A percentile compares a stretch with the other conserved stretches of the same genome.
These are phyloP conservation scores for Aleiodes alternator DNA, from an alignment of 2,888 invertebrate genomes.

Conservation along the genomic window DNA sequence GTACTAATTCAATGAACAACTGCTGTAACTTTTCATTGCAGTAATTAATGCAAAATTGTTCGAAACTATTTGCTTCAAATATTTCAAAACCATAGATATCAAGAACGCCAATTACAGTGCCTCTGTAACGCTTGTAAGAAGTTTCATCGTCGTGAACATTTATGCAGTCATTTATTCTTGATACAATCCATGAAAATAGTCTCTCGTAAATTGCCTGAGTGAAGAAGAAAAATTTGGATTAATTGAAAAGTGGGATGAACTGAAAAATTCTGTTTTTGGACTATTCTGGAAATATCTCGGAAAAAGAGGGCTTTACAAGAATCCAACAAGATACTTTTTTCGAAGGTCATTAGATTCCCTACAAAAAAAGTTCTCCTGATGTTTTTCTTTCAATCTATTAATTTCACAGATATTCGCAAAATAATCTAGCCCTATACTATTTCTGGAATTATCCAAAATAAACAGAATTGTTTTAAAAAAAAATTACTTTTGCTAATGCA, in stretches of 20 bases:
- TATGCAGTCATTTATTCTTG: constrained; percentile 93
- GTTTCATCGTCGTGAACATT: constrained; percentile 81
- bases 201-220: constrained; percentile 92
- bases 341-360: too few relatives aligned
- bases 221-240: constrained; percentile 38
- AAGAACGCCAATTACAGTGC: constrained; percentile 93
- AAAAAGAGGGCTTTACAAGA: too few relatives aligned
- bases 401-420: neutral
- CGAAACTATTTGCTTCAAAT: constrained; percentile 97
- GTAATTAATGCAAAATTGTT: constrained; percentile 99
- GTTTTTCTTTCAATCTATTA: too few relatives aligned
- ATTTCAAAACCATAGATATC: constrained; percentile 99
- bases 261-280: neutral
- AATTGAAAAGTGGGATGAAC: neutral
- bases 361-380: too few relatives aligned
- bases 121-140: constrained; percentile 78
- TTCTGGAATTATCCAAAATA: neutral
- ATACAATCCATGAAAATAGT: constrained; percentile 95
- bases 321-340: too few relatives aligned
- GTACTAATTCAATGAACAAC: constrained; percentile 96
- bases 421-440: neutral
- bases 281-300: too few relatives aligned
- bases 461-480: too few relatives aligned
- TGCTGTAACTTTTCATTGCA: constrained; percentile 99
- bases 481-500: constrained; percentile 89